These are phyloP conservation scores for Pantherophis alleghaniensis DNA, from an alignment of 2,797 vertebrate species.

Conservation along the genomic window DNA sequence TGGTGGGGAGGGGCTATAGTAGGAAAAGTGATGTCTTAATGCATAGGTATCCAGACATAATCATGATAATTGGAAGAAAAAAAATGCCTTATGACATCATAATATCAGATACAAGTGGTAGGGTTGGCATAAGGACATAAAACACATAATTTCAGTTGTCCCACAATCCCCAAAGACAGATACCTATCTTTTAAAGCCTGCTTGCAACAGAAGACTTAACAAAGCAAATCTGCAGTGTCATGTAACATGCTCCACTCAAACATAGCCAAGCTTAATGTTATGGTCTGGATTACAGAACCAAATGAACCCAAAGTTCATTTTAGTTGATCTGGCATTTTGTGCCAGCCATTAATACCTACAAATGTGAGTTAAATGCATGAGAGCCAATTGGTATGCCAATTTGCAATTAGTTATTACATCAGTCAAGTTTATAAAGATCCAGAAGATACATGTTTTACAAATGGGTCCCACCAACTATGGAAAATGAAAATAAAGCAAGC, in stretches of 20 bases:
- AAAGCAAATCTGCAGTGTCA: background rate
- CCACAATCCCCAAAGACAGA: background rate
- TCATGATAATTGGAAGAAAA: background rate
- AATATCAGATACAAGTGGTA: background rate
- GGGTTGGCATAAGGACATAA: background rate
- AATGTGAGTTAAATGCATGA: background rate
- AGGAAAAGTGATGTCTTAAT: background rate
- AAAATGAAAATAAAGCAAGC: conserved; percentile 3
- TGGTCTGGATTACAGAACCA: background rate
- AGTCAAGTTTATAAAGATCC: background rate
- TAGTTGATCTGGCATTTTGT: background rate
- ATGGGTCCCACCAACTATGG: background rate
- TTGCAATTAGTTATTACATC: background rate
- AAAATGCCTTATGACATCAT: background rate
- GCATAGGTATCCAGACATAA: background rate
- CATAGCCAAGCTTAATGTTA: background rate
- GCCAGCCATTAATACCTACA: background rate
- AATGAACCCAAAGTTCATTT: background rate
- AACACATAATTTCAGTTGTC: background rate
- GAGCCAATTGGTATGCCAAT: background rate
- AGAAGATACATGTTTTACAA: background rate
- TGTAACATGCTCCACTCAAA: background rate
- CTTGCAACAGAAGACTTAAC: background rate
- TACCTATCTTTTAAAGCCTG: background rate
- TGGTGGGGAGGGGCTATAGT: background rate